Evolutionary conservation across 2,797 vertebrate species (phyloP).

Genomic region (Myotis planiceps): DNA sequence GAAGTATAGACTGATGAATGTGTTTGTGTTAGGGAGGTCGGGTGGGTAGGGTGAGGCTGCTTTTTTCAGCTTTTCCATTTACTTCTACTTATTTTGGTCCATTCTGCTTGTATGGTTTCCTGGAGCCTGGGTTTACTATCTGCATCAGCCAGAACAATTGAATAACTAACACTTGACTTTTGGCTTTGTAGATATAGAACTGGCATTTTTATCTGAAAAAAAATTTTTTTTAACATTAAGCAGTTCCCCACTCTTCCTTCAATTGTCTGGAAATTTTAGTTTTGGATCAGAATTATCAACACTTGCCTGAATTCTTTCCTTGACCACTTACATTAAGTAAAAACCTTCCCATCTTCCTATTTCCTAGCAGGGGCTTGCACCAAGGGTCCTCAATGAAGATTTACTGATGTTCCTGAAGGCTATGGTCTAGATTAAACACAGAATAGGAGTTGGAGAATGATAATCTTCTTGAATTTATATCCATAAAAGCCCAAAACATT

Average conservation of each 20-base stretch:
- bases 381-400: background rate
- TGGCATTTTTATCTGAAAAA: constrained; percentile 64
- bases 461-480: background rate
- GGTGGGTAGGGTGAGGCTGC: background rate
- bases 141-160: constrained; percentile 34
- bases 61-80: constrained; percentile 44
- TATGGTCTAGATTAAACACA: background rate
- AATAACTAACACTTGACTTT: constrained; percentile 56
- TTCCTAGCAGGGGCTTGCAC: background rate
- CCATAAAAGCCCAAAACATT: constrained; percentile 2
- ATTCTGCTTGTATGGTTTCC: constrained; percentile 54
- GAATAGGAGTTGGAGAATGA: background rate
- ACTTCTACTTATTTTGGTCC: constrained; percentile 43
- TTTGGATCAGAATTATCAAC: constrained; percentile 69
- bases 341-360: background rate
- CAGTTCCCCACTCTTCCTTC: constrained; percentile 66
- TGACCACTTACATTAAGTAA: constrained; percentile 31
- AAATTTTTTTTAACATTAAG: constrained; percentile 43
- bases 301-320: constrained; percentile 56
- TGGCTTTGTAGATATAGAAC: constrained; percentile 51
- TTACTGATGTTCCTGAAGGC: background rate
- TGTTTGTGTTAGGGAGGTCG: background rate
- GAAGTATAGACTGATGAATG: background rate
- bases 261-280: constrained; percentile 68
- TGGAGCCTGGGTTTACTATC: constrained; percentile 66